These are phyloP conservation scores for Ptyas mucosa DNA, from an alignment of 2,113 vertebrate species.

Conservation along the genomic window DNA sequence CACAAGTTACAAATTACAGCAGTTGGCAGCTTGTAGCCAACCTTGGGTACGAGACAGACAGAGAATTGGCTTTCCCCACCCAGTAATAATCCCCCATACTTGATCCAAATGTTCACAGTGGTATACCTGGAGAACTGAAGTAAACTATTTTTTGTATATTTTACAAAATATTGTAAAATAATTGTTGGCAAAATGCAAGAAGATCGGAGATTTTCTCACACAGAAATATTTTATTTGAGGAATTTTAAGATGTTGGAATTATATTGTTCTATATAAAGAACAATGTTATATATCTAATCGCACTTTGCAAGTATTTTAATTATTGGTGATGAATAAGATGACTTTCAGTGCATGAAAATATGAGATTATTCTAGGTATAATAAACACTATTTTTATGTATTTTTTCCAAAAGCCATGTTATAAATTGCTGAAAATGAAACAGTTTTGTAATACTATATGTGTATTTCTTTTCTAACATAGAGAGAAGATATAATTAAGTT, in stretches of 20 bases:
- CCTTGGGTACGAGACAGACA: neutral
- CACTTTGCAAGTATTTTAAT: neutral
- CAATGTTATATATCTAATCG: neutral
- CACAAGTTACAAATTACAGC: neutral
- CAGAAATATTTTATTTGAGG: neutral
- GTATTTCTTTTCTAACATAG: conserved; percentile 63
- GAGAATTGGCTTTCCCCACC: neutral
- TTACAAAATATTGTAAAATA: neutral
- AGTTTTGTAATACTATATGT: conserved; percentile 26
- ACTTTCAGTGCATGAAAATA: neutral
- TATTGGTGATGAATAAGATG: neutral
- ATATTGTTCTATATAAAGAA: neutral
- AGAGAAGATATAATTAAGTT: conserved; percentile 88
- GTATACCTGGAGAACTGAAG: neutral
- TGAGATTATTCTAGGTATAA: neutral
- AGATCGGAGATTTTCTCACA: neutral
- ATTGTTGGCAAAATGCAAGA: neutral
- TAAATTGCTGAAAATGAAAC: neutral
- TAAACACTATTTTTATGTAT: neutral
- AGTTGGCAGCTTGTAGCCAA: neutral
- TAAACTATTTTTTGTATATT: neutral
- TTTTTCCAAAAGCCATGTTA: neutral
- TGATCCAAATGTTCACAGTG: neutral
- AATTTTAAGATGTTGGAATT: neutral
- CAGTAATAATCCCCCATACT: neutral